Conservation (phyloP, 2,888 invertebrate genomes). For the Amphipyra tragopoginis region DNA sequence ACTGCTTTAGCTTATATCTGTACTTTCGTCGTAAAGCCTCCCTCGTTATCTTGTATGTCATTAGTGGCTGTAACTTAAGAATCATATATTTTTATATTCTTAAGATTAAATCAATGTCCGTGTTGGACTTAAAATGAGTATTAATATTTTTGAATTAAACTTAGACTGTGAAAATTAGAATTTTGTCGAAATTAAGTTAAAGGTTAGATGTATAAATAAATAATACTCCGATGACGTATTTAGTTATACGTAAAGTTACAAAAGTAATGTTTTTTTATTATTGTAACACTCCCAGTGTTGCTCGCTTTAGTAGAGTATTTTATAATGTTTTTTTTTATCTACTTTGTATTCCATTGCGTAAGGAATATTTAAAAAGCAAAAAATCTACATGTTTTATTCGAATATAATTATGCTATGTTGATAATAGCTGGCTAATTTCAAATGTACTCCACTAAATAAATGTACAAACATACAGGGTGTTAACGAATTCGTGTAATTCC, state of each 20-base stretch:
- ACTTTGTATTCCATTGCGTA: too few relatives aligned
- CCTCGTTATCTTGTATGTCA: constrained; percentile 10
- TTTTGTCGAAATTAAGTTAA: constrained; percentile 49
- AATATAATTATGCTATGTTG: too few relatives aligned
- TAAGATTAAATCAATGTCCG: constrained; percentile 51
- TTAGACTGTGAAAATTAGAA: constrained; percentile 59
- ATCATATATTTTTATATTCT: constrained; percentile 54
- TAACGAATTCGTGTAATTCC: too few relatives aligned
- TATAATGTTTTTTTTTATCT: not conserved
- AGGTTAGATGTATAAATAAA: constrained; percentile 31
- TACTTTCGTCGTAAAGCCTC: too few relatives aligned
- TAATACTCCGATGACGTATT: constrained; percentile 43
- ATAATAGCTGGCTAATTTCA: constrained; percentile 5
- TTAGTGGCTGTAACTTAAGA: constrained; percentile 49
- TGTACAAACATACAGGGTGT: constrained; percentile 39
- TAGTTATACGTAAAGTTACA: constrained; percentile 20
- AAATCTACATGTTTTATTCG: too few relatives aligned
- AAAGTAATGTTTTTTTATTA: constrained; percentile 8
- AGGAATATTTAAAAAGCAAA: not conserved
- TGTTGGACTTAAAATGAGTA: constrained; percentile 62
- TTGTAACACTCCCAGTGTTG: constrained; percentile 19
- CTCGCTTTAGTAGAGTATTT: constrained; percentile 2
- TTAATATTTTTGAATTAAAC: constrained; percentile 60
- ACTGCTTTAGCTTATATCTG: too few relatives aligned
- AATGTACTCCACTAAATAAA: constrained; percentile 35